phyloP scores from a whole-genome alignment of 2,888 invertebrate genomes.

The Orthonevra nobilis region DNA sequence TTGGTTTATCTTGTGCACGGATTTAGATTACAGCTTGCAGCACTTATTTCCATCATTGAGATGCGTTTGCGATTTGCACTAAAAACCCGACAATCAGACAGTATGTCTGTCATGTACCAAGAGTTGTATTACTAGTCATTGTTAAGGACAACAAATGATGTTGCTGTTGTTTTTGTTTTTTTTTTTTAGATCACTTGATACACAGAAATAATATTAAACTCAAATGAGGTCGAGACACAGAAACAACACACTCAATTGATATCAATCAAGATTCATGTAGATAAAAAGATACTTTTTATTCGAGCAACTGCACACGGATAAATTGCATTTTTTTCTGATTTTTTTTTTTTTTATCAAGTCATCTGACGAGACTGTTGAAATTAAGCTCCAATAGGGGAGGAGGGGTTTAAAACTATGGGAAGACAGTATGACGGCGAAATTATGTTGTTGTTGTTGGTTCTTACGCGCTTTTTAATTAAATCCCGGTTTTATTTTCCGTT shows the following conservation, averaged over 20 bases:
- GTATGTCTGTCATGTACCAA: slow-evolving; percentile 48
- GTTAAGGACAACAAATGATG: too few relatives aligned
- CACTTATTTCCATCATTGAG: too few relatives aligned
- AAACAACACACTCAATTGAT: slow-evolving; percentile 55
- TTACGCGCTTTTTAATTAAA: not conserved
- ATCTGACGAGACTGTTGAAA: not conserved
- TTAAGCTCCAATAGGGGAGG: too few relatives aligned
- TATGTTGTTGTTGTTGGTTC: not conserved
- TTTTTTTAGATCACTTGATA: slow-evolving; percentile 56
- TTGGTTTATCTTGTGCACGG: too few relatives aligned
- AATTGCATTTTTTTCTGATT: slow-evolving; percentile 57
- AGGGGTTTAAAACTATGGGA: too few relatives aligned
- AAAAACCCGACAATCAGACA: slow-evolving; percentile 4
- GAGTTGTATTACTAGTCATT: too few relatives aligned
- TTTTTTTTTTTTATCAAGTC: not conserved
- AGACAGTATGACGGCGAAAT: not conserved
- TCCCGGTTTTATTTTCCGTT: slow-evolving; percentile 29
- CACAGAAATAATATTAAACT: slow-evolving; percentile 39
- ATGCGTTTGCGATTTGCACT: too few relatives aligned
- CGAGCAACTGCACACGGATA: slow-evolving; percentile 36
- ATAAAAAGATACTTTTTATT: slow-evolving; percentile 35
- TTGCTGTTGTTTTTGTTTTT: slow-evolving; percentile 3
- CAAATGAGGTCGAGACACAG: slow-evolving; percentile 19
- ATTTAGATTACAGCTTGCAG: too few relatives aligned
- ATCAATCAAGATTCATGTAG: slow-evolving; percentile 52